Evolutionary conservation across 2,888 invertebrate genomes (phyloP), one percentile per base, ranked within the genome.

Genomic region (Cephus runcator): DNA sequence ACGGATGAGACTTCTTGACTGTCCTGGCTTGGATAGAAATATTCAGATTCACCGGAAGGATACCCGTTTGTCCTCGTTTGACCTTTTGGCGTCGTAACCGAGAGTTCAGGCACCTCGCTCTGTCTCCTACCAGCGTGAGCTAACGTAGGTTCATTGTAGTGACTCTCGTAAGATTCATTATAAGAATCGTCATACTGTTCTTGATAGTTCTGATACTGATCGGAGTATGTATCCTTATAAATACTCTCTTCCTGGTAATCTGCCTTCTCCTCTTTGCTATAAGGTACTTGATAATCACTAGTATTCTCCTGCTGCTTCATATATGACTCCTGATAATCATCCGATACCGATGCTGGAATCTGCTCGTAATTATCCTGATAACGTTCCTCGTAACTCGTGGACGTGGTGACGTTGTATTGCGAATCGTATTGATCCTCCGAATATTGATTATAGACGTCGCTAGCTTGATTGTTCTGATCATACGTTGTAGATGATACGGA

Each of bases 21-120:
- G 12, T 88, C 86, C 77, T 86, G 87, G 69, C 80, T 80, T 0
- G 87, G 82, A 76, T 89, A 89, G 77, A 86, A 88, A 79, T 89
- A 89, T 73, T 90, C 88, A 11, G 89, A 83, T 34, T 89, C 89
- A 77, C 81, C 86, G 11, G 88, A 85, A 69, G 86, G 87, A 81
- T 90, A 90, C 6, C 89, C 90, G 75, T 90, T 90, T n/a, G 87
- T 81, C 79, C 80, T 87, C 1, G 88, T 89, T 77, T 90, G 88
- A 69, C 90, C 89, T 40, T 87, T 85, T 4, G 90, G 87, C 36
- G 90, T 91, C 69, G 88, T 89, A 69, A 88, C 88, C n/a, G 90
- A 89, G 15, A 90, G 78, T 79, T 90, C 90, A 11, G 89, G 90
- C 40, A 89, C 88, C 76, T 89, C 89, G 83, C 87, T 88, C 69